Conservation (phyloP, 2,888 invertebrate species). For the Megaustenia siamemsis region DNA sequence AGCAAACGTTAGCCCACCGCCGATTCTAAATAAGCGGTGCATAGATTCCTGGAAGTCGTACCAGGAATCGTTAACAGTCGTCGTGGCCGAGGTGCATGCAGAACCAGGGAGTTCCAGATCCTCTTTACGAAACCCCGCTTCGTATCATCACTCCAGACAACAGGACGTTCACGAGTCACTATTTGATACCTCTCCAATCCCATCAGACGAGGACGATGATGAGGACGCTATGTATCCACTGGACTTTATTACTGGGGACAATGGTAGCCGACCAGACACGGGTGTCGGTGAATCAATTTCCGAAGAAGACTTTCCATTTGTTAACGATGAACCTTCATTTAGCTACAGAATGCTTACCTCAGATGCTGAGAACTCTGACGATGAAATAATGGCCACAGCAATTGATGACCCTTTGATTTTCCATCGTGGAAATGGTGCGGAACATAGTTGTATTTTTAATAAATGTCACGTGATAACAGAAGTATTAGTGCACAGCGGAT, state of each 20-base stretch:
- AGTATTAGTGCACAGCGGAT: slow-evolving; percentile 12
- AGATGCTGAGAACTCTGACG: background rate
- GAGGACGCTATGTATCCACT: background rate
- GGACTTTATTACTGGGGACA: background rate
- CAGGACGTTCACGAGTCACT: background rate
- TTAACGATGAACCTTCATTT: background rate
- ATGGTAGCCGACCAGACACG: slow-evolving; percentile 8
- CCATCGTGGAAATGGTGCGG: background rate
- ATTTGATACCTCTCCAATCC: too few species aligned
- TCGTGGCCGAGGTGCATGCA: slow-evolving; percentile 17
- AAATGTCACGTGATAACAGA: slow-evolving; percentile 7
- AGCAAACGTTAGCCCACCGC: background rate
- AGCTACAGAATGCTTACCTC: background rate
- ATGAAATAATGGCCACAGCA: background rate
- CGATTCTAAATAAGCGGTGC: background rate
- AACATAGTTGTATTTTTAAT: background rate
- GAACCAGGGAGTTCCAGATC: background rate
- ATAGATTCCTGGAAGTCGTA: background rate
- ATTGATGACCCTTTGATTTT: slow-evolving; percentile 1
- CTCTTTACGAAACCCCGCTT: background rate
- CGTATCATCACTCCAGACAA: background rate
- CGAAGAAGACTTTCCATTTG: slow-evolving; percentile 15
- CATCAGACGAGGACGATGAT: background rate
- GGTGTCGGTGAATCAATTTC: slow-evolving; percentile 11
- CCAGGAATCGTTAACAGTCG: background rate